These are phyloP conservation scores for Grammatotria lemairii DNA, from an alignment of 2,113 vertebrate genomes.

Conservation along the genomic window DNA sequence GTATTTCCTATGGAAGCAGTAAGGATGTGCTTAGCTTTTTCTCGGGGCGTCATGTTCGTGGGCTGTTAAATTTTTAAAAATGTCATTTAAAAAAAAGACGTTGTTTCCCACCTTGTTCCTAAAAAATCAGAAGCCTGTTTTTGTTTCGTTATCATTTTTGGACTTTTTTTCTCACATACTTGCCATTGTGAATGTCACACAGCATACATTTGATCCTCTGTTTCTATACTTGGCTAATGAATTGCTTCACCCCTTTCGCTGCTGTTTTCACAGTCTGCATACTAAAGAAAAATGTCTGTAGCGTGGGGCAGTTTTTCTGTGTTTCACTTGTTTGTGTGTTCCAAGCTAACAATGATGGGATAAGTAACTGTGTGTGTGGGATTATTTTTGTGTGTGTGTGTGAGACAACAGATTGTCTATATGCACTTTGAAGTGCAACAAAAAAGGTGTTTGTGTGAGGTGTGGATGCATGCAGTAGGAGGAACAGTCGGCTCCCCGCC, in stretches of 20 bases:
- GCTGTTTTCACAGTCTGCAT: neutral
- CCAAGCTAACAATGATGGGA: neutral
- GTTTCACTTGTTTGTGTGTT: neutral
- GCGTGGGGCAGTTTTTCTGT: neutral
- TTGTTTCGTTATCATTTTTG: neutral
- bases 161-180: neutral
- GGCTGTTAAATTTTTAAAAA: neutral
- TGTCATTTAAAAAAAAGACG: accelerated
- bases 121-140: neutral
- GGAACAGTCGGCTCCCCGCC: neutral
- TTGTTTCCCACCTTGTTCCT: neutral
- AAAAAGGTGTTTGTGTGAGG: neutral
- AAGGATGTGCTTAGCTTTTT: neutral
- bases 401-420: slow-evolving; percentile 1
- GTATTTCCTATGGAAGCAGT: neutral
- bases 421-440: slow-evolving; percentile 17
- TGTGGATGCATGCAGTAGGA: neutral
- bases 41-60: accelerated
- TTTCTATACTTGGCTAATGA: neutral
- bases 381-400: neutral
- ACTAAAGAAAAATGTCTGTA: neutral
- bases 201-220: neutral
- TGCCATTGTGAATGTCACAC: neutral
- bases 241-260: neutral
- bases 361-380: neutral